Conservation (phyloP, 2,888 invertebrate genomes). For the Hydrotaea cyrtoneurina region DNA sequence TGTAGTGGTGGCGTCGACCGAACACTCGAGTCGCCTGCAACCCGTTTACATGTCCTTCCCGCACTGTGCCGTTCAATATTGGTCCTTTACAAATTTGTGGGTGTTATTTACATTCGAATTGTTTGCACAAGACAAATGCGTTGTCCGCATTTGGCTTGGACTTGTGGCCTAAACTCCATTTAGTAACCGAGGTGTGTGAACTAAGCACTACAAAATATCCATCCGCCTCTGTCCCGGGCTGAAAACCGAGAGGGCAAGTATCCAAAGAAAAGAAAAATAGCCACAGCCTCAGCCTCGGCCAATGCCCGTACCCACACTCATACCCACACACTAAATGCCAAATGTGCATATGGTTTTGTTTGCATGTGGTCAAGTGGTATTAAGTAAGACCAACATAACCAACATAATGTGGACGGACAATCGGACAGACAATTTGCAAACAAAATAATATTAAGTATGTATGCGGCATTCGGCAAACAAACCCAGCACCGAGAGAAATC, state of each 20-base stretch:
- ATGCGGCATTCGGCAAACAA: neutral
- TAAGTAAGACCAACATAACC: slow-evolving; percentile 58
- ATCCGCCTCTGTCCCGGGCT: neutral
- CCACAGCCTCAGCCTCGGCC: slow-evolving; percentile 14
- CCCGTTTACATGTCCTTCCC: slow-evolving; percentile 10
- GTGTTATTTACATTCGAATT: slow-evolving; percentile 62
- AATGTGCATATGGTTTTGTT: slow-evolving; percentile 59
- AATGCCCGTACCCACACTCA: slow-evolving; percentile 25
- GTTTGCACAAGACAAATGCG: slow-evolving; percentile 60
- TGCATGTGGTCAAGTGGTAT: slow-evolving; percentile 62
- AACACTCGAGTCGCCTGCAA: neutral
- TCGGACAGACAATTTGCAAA: slow-evolving; percentile 54
- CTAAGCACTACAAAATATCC: slow-evolving; percentile 40
- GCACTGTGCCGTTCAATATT: slow-evolving; percentile 24
- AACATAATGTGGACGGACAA: slow-evolving; percentile 40
- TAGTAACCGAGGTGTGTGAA: slow-evolving; percentile 56
- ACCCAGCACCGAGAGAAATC: slow-evolving; percentile 3
- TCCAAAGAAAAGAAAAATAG: neutral
- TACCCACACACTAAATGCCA: slow-evolving; percentile 1
- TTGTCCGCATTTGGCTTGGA: slow-evolving; percentile 63
- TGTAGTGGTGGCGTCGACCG: slow-evolving; percentile 1
- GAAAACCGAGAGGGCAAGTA: too few relatives aligned
- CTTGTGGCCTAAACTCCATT: slow-evolving; percentile 59
- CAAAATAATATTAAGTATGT: slow-evolving; percentile 44
- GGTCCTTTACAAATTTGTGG: slow-evolving; percentile 58